Percentiles rank a stretch among this genome's conserved stretches.
These are phyloP conservation scores for Leucoma salicis DNA, from an alignment of 2,888 invertebrate species.

Conservation along the genomic window DNA sequence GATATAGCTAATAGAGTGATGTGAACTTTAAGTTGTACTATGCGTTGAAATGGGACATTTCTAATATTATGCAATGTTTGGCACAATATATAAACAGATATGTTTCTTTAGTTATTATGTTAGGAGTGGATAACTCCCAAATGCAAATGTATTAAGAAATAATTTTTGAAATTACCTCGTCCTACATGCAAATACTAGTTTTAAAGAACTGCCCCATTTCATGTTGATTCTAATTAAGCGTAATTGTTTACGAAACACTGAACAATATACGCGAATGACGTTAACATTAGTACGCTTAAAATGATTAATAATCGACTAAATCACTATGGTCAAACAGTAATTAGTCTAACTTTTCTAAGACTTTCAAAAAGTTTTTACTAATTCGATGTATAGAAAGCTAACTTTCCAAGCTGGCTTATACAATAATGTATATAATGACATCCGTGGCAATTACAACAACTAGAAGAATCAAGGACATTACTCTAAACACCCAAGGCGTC, in stretches of 20 bases:
- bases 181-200: conserved; percentile 22
- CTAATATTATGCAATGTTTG: conserved; percentile 50
- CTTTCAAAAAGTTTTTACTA: conserved; percentile 58
- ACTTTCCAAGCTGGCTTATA: conserved; percentile 61
- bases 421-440: conserved; percentile 52
- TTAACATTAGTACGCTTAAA: conserved; percentile 50
- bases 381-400: conserved; percentile 75
- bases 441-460: conserved; percentile 64
- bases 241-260: too few species aligned
- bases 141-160: conserved; percentile 46
- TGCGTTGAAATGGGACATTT: conserved; percentile 57
- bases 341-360: conserved; percentile 52
- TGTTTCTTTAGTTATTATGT: conserved; percentile 41
- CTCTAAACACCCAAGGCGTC: conserved; percentile 58
- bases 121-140: conserved; percentile 32
- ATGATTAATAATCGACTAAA: conserved; percentile 54
- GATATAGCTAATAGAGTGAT: conserved; percentile 16
- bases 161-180: conserved; percentile 2
- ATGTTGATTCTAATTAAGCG: conserved; percentile 35
- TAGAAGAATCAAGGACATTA: conserved; percentile 58
- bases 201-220: conserved; percentile 52
- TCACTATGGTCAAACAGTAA: conserved; percentile 51
- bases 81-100: conserved; percentile 62
- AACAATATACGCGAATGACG: conserved; percentile 45
- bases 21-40: conserved; percentile 24